Conservation (phyloP, 2,113 vertebrate genomes). For the Tretioscincus oriximinensis region DNA sequence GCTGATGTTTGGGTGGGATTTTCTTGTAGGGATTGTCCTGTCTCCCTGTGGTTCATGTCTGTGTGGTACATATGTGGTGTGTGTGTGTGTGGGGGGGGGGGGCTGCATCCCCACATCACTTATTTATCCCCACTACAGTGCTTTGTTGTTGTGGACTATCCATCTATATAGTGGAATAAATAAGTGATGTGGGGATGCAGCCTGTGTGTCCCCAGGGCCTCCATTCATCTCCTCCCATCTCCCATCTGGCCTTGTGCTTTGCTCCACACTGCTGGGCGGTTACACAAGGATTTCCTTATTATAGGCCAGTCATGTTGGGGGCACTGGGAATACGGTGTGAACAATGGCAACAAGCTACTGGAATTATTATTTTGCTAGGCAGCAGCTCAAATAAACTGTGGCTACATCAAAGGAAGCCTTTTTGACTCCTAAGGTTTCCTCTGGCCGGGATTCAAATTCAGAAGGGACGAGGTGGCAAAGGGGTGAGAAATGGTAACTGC, state of each 20-base stretch:
- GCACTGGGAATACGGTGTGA: background rate
- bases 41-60: background rate
- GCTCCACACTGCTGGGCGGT: background rate
- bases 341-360: background rate
- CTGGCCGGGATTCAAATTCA: background rate
- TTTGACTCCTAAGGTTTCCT: background rate
- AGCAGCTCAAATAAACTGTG: background rate
- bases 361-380: background rate
- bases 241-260: too few relatives aligned
- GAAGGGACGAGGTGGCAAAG: background rate
- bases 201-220: conserved; percentile 9
- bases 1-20: conserved; percentile 13
- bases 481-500: background rate
- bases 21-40: background rate
- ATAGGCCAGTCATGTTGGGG: background rate
- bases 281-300: conserved; percentile 1
- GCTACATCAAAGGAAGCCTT: background rate
- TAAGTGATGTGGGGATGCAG: too few relatives aligned
- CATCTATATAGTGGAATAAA: too few relatives aligned
- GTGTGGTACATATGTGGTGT: too few relatives aligned
- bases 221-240: background rate
- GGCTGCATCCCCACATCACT: too few relatives aligned
- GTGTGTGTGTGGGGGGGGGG: too few relatives aligned
- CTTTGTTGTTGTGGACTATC: too few relatives aligned
- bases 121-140: too few relatives aligned